Evolutionary conservation across 2,113 vertebrate species (phyloP), one percentile per base, ranked within the genome.

Genomic region (Sebastes schlegelii): DNA sequence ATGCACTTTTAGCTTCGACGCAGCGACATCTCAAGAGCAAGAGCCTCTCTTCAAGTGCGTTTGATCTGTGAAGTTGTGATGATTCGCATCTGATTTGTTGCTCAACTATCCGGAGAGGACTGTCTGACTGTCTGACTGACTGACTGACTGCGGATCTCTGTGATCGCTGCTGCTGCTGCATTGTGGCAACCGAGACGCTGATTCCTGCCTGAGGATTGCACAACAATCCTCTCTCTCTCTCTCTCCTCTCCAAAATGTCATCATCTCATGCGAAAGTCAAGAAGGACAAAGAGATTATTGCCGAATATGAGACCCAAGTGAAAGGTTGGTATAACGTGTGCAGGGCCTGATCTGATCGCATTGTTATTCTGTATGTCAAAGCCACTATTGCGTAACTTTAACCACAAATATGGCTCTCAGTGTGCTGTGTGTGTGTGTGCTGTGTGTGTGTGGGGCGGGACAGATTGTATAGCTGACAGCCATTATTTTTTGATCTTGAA

Each of bases 231-330:
- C 61, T 77, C 74, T 71, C 34, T 34, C 34, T 34, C 34, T 34
- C 34, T 34, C 34, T 34, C 34, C 14, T 5, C 66, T 69, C 80
- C 91, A 96, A 94, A 92, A 98, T 98, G 97, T 97, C 96, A 96
- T 97, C 96, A 96, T 97, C 96, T 89, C 97, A 97, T 89, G 95
- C 96, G 84, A 97, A 96, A 96, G 96, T 96, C 94, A 99, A 97
- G 97, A 99, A 99, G 95, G 97, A 99, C 96, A 99, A 99, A 96
- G 97, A 99, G 94, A 99, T 99, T 93, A 98, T 97, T 73, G 96
- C 96, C 0, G 97, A 99, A 86, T 99, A 99, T 95, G 97, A 99
- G 93, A 97, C 97, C 82, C 97, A 99, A 95, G 97, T 98, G 77
- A 98, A 98, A 97, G 97, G 97, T 98, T 73, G 92, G 97, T 89